Evolutionary conservation across 2,797 vertebrate species (phyloP).

Genomic region (Paedocypris micromegethes): DNA sequence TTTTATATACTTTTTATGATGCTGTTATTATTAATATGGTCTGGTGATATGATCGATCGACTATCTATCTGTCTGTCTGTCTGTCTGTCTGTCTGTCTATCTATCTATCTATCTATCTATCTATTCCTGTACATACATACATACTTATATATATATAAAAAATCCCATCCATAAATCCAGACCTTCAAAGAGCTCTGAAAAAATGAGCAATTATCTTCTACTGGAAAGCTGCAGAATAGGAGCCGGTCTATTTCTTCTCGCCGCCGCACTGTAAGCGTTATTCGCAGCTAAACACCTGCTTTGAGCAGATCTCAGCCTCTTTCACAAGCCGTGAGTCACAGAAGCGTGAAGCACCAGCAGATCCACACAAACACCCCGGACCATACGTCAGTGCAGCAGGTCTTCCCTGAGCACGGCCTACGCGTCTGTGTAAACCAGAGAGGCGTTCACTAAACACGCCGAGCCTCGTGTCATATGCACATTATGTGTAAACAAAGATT

Average conservation of each 20-base stretch:
- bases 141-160: too few relatives aligned
- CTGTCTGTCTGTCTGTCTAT: too few relatives aligned
- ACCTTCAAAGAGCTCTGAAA: too few relatives aligned
- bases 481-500: too few relatives aligned
- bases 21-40: too few relatives aligned
- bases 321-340: slow-evolving; percentile 55
- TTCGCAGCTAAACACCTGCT: slow-evolving; percentile 40
- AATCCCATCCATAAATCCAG: too few relatives aligned
- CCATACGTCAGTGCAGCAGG: slow-evolving; percentile 38
- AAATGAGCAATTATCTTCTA: slow-evolving; percentile 25
- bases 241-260: slow-evolving; percentile 2
- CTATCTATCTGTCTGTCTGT: too few relatives aligned
- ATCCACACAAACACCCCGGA: slow-evolving; percentile 37
- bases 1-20: too few relatives aligned
- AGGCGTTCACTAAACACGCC: not conserved
- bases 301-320: slow-evolving; percentile 51
- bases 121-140: too few relatives aligned
- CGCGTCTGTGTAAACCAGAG: not conserved
- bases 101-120: too few relatives aligned
- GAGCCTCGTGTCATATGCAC: too few relatives aligned
- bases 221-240: slow-evolving; percentile 12
- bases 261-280: slow-evolving; percentile 1
- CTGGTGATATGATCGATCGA: too few relatives aligned
- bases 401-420: slow-evolving; percentile 41
- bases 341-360: slow-evolving; percentile 51